Percentiles rank a stretch among this genome's conserved stretches.
Conservation (phyloP, 2,797 vertebrate species). For the Microcaecilia unicolor region DNA sequence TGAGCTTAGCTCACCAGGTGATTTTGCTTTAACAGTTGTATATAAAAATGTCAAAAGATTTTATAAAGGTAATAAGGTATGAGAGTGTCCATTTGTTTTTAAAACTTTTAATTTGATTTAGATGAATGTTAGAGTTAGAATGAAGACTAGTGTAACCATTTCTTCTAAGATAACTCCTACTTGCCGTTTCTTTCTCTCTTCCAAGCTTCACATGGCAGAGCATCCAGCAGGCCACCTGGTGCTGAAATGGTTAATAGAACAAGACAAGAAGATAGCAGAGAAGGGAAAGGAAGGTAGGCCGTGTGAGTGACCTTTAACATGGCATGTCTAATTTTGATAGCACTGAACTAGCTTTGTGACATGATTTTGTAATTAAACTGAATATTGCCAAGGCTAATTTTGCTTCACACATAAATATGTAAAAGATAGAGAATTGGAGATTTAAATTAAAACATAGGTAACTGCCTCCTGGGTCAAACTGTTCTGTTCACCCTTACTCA, state of each 20-base stretch:
- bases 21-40: too few species aligned
- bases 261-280: slow-evolving; percentile 70
- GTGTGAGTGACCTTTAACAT: too few species aligned
- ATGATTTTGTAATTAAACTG: not conserved
- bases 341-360: not conserved
- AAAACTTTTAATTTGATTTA: not conserved
- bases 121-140: not conserved
- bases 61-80: too few species aligned
- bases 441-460: too few species aligned
- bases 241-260: slow-evolving; percentile 90
- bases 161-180: not conserved
- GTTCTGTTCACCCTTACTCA: too few species aligned
- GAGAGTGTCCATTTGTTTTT: too few species aligned
- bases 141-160: not conserved
- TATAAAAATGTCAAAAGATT: too few species aligned
- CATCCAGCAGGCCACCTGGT: slow-evolving; percentile 92
- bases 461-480: too few species aligned
- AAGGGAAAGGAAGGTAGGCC: slow-evolving; percentile 71
- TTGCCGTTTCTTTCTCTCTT: not conserved
- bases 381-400: not conserved
- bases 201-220: slow-evolving; percentile 85
- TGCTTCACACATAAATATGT: not conserved
- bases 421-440: not conserved
- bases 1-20: too few species aligned
- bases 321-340: not conserved